Percentiles rank a stretch among this genome's conserved stretches.
Evolutionary conservation across 2,113 vertebrate genomes (phyloP).

Genomic region (Cebidichthys violaceus): DNA sequence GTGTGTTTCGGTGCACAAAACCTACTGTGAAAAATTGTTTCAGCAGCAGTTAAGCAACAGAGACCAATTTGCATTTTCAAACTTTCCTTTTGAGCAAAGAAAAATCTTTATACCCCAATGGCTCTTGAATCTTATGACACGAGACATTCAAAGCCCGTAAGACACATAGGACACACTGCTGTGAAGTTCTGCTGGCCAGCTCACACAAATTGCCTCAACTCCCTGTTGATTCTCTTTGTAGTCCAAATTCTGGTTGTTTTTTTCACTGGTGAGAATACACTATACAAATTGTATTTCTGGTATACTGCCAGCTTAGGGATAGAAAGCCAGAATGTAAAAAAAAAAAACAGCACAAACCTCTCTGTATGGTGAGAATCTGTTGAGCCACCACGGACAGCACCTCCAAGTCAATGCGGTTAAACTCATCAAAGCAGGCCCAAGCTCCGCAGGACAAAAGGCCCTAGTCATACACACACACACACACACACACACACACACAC

Average conservation of each 20-base stretch:
- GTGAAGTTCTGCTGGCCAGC: constrained; percentile 34
- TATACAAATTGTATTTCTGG: constrained; percentile 21
- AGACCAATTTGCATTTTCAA: constrained; percentile 19
- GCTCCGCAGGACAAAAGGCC: constrained; percentile 91
- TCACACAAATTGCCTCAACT: constrained; percentile 41
- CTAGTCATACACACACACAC: constrained; percentile 66
- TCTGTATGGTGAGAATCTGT: constrained; percentile 95
- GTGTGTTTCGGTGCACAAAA: background rate
- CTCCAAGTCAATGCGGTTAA: constrained; percentile 95
- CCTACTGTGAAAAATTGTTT: background rate
- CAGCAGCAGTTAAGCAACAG: constrained; percentile 5
- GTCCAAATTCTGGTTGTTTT: constrained; percentile 29
- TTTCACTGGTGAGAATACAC: background rate
- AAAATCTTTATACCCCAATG: background rate
- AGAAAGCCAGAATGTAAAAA: background rate
- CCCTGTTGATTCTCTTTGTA: constrained; percentile 17
- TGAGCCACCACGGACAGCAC: constrained; percentile 94
- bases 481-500: background rate
- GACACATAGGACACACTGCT: constrained; percentile 13
- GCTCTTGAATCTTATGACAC: background rate
- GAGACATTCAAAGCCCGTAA: background rate
- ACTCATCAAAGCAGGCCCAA: constrained; percentile 97
- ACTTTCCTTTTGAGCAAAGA: background rate
- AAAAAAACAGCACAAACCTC: constrained; percentile 82
- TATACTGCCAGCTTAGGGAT: constrained; percentile 14